Evolutionary conservation across 2,888 invertebrate genomes (phyloP), one percentile per base, ranked within the genome.

Genomic region (Cryptocephalus primarius): DNA sequence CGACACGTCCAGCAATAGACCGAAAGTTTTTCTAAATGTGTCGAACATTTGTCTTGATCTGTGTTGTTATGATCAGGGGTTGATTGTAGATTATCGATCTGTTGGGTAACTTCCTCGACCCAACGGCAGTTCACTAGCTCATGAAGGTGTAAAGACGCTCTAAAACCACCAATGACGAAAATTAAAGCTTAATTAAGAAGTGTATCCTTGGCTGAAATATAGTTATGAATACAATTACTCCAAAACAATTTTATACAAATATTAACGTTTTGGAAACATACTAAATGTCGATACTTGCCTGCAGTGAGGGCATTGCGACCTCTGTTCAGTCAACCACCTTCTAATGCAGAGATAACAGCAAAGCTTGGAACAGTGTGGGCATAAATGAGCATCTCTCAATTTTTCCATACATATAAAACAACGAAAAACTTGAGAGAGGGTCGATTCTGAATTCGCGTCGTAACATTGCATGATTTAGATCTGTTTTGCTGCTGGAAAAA

Each of bases 321-420:
- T 74, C 70, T 91, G 90, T 67, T 93, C 92, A 10, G 90, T 91
- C 58, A 94, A 71, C 94, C 94, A 94, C 57, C 92, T 77, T 64
- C 89, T 76, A 57, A 94, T 92, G 68, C 94, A 94, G 11, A 84
- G 78, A 66, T 88, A 92, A 71, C 93, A 94, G 70, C 93, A 93
- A 44, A 94, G 74, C 74, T 94, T 94, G 53, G 91, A 92, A 69
- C 94, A 94, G 69, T 93, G 92, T 8, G 93, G 93, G 70, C 94
- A 94, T 40, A 94, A 77, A 69, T 92, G 89, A 40, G 93, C 93
- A 72, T 94, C 92, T 62, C 88, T 82, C 64, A 94, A 75, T 71
- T 90, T 91, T 76, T 93, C 93, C 92, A 93, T 94, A 71, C 93
- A 94, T 67, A 94, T 94, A 72, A 93, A 93, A 73, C 93, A 94